Evolutionary conservation across 2,888 invertebrate genomes (phyloP).

Genomic region (Pollenia griseotomentosa): DNA sequence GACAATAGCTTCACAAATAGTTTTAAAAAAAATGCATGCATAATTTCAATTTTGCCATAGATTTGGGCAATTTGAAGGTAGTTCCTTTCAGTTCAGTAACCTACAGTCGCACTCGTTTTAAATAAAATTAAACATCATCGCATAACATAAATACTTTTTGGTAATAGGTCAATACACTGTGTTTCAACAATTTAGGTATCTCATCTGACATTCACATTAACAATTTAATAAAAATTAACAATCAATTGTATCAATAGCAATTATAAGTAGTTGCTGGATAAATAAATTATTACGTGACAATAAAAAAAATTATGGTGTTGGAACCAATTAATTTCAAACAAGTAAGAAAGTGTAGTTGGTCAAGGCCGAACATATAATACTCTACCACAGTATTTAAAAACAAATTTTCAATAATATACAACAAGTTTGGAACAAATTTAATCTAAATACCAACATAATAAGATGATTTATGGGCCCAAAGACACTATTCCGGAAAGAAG

Average conservation of each 20-base stretch:
- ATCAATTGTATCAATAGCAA: constrained; percentile 33
- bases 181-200: constrained; percentile 3
- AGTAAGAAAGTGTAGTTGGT: too few species aligned
- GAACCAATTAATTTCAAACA: too few species aligned
- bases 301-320: constrained; percentile 12
- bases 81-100: constrained; percentile 28
- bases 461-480: too few species aligned
- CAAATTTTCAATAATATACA: too few species aligned
- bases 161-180: constrained; percentile 57
- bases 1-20: too few species aligned
- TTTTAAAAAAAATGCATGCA: background rate
- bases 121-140: constrained; percentile 3
- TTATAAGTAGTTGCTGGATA: constrained; percentile 24
- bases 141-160: constrained; percentile 11
- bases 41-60: constrained; percentile 1
- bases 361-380: too few species aligned
- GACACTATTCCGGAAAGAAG: too few species aligned
- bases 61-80: constrained; percentile 36
- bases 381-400: too few species aligned
- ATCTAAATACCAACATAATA: too few species aligned
- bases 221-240: background rate
- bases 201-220: constrained; percentile 33
- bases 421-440: too few species aligned
- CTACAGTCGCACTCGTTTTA: constrained; percentile 12
- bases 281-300: constrained; percentile 65